phyloP scores from a whole-genome alignment of 2,113 vertebrate genomes.

The Heptranchias perlo region DNA sequence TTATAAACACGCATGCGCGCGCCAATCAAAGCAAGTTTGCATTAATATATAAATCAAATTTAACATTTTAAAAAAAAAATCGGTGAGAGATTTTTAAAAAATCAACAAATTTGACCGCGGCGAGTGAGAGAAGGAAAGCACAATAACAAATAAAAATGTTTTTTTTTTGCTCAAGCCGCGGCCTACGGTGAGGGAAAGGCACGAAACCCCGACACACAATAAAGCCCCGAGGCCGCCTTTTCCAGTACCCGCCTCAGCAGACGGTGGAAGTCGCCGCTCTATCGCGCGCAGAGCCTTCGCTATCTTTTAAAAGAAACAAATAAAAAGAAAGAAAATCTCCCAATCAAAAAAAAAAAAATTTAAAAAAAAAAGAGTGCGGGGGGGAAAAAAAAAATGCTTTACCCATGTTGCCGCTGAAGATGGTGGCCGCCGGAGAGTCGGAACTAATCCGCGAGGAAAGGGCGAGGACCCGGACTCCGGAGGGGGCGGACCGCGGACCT shows the following conservation, averaged over 20 bases:
- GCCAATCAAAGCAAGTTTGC: not conserved
- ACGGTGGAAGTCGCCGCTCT: too few relatives aligned
- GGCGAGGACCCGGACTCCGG: not conserved
- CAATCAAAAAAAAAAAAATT: not conserved
- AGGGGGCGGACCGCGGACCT: not conserved
- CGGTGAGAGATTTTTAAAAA: not conserved
- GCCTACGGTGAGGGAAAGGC: not conserved
- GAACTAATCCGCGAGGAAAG: not conserved
- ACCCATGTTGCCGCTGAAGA: conserved; percentile 30
- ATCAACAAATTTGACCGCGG: not conserved
- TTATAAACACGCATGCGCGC: not conserved
- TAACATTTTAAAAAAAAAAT: not conserved
- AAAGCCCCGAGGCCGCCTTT: not conserved
- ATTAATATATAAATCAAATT: not conserved
- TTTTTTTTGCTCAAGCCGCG: too few relatives aligned
- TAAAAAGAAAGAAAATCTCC: not conserved
- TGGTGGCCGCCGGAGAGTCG: not conserved
- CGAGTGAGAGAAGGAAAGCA: not conserved
- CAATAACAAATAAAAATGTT: not conserved
- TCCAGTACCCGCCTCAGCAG: too few relatives aligned
- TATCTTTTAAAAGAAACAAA: too few relatives aligned
- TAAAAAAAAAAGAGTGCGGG: not conserved
- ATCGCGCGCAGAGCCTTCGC: too few relatives aligned
- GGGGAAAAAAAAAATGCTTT: not conserved
- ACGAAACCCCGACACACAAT: conserved; percentile 8